These are phyloP conservation scores for Platypus cylindrus DNA, from an alignment of 2,888 invertebrate species.

Conservation along the genomic window DNA sequence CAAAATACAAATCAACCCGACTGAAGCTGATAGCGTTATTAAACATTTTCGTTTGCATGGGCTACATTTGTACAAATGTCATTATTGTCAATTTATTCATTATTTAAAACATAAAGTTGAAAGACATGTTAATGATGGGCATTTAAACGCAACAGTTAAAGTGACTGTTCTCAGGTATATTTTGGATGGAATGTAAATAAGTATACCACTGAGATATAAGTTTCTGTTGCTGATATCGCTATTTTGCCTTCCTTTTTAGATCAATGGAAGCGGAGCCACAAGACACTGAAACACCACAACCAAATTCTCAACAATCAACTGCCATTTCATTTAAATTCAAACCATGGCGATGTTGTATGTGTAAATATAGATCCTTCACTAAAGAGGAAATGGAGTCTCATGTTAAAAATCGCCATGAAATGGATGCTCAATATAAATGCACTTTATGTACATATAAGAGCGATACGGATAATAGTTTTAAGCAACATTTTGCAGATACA, in stretches of 20 bases:
- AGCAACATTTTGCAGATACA: conserved; percentile 45
- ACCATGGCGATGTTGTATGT: conserved; percentile 59
- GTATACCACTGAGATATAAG: too few species aligned
- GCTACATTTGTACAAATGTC: conserved; percentile 57
- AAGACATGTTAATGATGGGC: conserved; percentile 50
- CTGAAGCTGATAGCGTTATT: conserved; percentile 35
- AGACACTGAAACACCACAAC: conserved; percentile 19
- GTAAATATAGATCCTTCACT: conserved; percentile 46
- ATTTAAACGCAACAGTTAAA: conserved; percentile 38
- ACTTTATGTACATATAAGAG: conserved; percentile 49
- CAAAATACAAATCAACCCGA: conserved; percentile 39
- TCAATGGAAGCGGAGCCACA: conserved; percentile 23
- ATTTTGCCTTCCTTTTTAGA: conserved; percentile 11
- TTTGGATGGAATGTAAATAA: too few species aligned
- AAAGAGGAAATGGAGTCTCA: conserved; percentile 49
- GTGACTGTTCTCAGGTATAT: conserved; percentile 23
- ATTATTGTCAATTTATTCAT: conserved; percentile 53
- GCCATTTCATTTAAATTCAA: conserved; percentile 41
- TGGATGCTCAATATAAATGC: conserved; percentile 59
- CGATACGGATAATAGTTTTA: conserved; percentile 42
- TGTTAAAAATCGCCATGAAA: conserved; percentile 44
- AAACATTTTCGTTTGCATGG: conserved; percentile 69
- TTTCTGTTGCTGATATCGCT: too few species aligned
- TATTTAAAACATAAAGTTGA: conserved; percentile 50
- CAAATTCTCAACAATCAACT: too few species aligned